Evolutionary conservation across 2,113 vertebrate genomes (phyloP).

Genomic region (Serilophus lunatus): DNA sequence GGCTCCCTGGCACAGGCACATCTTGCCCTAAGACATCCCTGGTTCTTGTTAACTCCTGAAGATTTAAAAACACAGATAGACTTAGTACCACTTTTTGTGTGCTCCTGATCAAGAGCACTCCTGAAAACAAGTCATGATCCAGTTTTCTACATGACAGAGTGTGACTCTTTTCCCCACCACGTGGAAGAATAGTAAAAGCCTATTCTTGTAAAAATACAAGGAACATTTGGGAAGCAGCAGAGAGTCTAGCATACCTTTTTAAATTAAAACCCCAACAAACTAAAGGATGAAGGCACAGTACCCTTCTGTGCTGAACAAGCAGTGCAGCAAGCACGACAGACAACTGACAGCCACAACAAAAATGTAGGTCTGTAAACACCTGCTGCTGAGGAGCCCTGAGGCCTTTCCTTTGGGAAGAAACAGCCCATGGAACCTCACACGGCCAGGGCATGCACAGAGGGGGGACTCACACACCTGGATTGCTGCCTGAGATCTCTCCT

Average conservation of each 20-base stretch:
- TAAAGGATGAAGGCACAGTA: conserved; percentile 35
- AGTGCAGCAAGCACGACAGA: neutral
- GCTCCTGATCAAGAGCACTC: neutral
- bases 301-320: neutral
- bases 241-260: neutral
- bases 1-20: neutral
- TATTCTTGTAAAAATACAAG: neutral
- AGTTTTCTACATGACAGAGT: neutral
- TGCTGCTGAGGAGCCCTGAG: neutral
- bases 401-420: neutral
- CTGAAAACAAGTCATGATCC: neutral
- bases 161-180: neutral
- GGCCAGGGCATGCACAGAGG: neutral
- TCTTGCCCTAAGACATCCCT: neutral
- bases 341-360: neutral
- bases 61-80: neutral
- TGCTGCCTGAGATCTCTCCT: neutral
- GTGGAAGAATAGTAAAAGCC: neutral
- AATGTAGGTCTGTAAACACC: neutral
- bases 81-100: neutral
- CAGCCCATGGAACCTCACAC: neutral
- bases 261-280: neutral
- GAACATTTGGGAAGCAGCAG: neutral
- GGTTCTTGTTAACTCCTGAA: neutral
- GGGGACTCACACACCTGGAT: neutral